phyloP scores from a whole-genome alignment of 2,797 vertebrate genomes.

The Babyrousa celebensis region DNA sequence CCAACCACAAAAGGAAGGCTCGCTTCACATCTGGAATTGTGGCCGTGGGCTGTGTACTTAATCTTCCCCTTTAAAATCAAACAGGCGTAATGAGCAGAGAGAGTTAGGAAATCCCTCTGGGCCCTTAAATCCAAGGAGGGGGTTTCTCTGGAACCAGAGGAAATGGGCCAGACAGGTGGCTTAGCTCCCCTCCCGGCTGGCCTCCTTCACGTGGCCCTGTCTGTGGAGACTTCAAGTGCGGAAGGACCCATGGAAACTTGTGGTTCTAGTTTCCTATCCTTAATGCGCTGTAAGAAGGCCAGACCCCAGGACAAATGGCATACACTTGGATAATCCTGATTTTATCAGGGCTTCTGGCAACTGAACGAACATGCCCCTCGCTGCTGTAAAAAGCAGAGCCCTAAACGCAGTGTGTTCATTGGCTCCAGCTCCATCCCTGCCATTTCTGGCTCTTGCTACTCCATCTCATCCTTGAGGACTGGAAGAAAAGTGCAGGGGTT shows the following conservation, averaged over 20 bases:
- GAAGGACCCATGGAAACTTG: conserved; percentile 20
- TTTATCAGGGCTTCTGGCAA: conserved; percentile 58
- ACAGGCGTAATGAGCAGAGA: conserved; percentile 80
- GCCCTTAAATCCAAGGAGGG: conserved; percentile 78
- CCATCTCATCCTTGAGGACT: not conserved
- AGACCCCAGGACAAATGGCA: conserved; percentile 61
- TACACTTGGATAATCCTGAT: conserved; percentile 15
- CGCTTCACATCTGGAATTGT: conserved; percentile 83
- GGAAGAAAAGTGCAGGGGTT: not conserved
- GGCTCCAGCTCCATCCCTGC: not conserved
- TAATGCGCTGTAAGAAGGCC: conserved; percentile 53
- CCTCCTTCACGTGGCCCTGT: not conserved
- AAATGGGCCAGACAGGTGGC: conserved; percentile 85
- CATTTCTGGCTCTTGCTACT: not conserved
- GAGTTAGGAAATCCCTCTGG: conserved; percentile 78
- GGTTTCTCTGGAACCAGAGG: conserved; percentile 79
- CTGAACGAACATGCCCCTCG: accelerated
- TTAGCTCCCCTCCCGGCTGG: not conserved
- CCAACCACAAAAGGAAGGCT: conserved; percentile 72
- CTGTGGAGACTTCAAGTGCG: conserved; percentile 34
- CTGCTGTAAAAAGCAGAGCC: conserved; percentile 26
- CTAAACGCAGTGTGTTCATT: not conserved
- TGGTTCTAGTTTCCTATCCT: conserved; percentile 59
- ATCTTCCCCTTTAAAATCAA: conserved; percentile 86
- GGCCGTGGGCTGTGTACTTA: conserved; percentile 79